phyloP scores from a whole-genome alignment of 2,888 invertebrate genomes.

The Patella depressa region DNA sequence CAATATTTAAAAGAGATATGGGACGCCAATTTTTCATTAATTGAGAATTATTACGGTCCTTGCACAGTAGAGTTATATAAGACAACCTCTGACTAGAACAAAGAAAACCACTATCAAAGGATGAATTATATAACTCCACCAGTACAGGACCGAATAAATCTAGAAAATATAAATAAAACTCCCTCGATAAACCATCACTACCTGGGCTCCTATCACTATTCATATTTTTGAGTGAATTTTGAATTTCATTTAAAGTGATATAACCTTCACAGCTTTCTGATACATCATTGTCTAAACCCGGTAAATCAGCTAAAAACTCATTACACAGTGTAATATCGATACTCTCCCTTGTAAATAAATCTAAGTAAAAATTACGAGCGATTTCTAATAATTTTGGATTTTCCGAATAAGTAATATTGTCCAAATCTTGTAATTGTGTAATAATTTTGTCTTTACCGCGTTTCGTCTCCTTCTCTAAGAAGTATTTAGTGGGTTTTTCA shows the following conservation, averaged over 20 bases:
- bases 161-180: conserved; percentile 35
- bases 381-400: no score
- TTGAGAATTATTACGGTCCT: conserved; percentile 32
- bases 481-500: no score
- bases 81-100: conserved; percentile 23
- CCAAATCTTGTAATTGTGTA: no score
- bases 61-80: conserved; percentile 37
- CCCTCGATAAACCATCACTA: conserved; percentile 39
- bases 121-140: conserved; percentile 20
- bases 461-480: no score
- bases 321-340: no score
- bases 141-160: conserved; percentile 28
- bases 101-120: conserved; percentile 28
- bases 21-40: conserved; percentile 43
- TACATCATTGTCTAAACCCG: not conserved
- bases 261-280: conserved; percentile 7
- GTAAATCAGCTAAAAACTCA: no score
- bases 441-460: no score
- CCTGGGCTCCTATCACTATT: conserved; percentile 37
- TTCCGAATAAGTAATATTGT: no score
- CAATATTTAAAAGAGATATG: conserved; percentile 43
- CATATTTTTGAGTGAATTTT: conserved; percentile 25
- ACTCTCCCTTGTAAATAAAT: no score
- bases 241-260: conserved; percentile 16
- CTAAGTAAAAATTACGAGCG: no score